A percentile compares a stretch with the other conserved stretches of the same genome.
These are phyloP conservation scores for Ctenoplectra terminalis DNA, from an alignment of 1,140 invertebrate genomes.

Conservation along the genomic window DNA sequence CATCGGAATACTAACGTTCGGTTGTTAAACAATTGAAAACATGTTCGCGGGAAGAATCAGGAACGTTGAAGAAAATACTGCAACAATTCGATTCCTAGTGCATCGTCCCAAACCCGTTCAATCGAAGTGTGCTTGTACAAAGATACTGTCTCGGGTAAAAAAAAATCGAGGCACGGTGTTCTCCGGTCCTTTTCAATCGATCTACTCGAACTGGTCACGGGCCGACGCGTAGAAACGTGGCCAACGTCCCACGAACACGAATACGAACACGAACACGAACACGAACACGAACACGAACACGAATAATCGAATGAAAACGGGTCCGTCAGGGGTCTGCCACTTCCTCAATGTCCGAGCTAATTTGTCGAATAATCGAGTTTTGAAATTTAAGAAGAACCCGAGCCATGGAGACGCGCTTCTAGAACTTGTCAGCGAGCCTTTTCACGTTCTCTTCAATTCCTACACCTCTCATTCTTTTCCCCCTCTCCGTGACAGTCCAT, in stretches of 20 bases:
- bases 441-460: conserved; percentile 66
- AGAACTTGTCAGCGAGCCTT: conserved; percentile 72
- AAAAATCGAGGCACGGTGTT: background rate
- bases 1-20: no score
- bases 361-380: conserved; percentile 77
- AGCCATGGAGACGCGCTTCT: conserved; percentile 38
- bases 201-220: conserved; percentile 24
- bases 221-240: conserved; percentile 47
- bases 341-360: conserved; percentile 76
- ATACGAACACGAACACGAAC: no score
- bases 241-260: conserved; percentile 51
- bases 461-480: conserved; percentile 34
- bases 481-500: conserved; percentile 15
- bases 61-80: background rate
- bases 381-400: conserved; percentile 75
- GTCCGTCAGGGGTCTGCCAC: conserved; percentile 24
- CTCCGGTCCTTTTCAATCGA: conserved; percentile 41
- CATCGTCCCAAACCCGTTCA: background rate
- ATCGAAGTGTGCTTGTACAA: background rate
- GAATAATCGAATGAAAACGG: conserved; percentile 64
- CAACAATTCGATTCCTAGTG: background rate
- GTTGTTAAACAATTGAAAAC: background rate
- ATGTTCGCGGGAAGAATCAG: background rate
- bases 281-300: no score
- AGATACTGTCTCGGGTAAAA: conserved; percentile 41